Conservation (phyloP, 2,888 invertebrate species). For the Stenchaetothrips biformis region DNA sequence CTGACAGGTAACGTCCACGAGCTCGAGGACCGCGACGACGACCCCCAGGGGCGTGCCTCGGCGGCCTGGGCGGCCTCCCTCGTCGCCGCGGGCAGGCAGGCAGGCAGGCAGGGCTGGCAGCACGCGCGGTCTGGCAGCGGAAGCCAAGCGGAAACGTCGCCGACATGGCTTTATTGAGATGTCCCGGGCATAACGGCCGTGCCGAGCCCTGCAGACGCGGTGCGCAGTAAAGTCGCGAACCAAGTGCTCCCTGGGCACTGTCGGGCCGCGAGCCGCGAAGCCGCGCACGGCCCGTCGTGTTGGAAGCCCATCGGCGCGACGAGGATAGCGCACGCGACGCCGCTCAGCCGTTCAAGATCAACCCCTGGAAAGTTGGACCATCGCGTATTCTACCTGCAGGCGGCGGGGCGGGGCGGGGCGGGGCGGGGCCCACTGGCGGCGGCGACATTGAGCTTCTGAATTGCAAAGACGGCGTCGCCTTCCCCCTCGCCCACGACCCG, state of each 20-base stretch:
- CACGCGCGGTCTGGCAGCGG: not conserved
- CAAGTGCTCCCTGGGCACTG: not conserved
- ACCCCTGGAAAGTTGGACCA: too few species aligned
- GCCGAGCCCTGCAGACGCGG: not conserved
- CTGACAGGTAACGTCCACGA: too few species aligned
- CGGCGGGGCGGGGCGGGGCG: not conserved
- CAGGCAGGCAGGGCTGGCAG: not conserved
- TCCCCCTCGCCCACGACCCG: not conserved
- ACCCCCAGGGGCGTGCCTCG: not conserved
- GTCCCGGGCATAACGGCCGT: not conserved
- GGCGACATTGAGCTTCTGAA: not conserved
- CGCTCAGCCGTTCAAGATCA: too few species aligned
- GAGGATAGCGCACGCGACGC: not conserved
- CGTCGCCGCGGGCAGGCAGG: not conserved
- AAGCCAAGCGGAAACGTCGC: not conserved
- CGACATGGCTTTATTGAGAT: not conserved
- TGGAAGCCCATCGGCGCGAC: not conserved
- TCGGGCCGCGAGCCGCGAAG: not conserved
- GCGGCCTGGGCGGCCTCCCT: not conserved
- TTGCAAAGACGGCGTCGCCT: not conserved
- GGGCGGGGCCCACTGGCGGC: not conserved
- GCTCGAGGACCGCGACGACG: too few species aligned
- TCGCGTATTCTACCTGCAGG: too few species aligned
- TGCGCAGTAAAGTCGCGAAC: not conserved
- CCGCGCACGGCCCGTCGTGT: not conserved